phyloP scores from a whole-genome alignment of 1,140 invertebrate species.

The Archivesica marissinica region DNA sequence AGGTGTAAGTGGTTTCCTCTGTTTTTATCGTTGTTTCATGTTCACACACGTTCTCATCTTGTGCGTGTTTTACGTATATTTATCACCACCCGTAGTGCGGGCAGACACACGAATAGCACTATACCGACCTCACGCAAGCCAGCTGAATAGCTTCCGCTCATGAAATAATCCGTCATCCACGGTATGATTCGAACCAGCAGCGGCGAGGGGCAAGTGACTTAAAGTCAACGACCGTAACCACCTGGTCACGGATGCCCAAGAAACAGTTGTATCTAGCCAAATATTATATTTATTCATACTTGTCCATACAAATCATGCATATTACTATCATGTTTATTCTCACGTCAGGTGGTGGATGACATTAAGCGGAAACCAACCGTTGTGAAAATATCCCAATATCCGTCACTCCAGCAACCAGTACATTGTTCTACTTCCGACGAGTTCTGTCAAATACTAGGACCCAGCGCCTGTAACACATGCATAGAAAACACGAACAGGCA shows the following conservation, averaged over 20 bases:
- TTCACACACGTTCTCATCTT: too few relatives aligned
- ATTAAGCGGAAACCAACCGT: slow-evolving; percentile 51
- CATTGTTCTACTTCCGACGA: slow-evolving; percentile 43
- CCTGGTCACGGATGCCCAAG: background rate
- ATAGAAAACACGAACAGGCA: slow-evolving; percentile 70
- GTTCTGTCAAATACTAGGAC: slow-evolving; percentile 72
- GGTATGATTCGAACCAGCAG: too few relatives aligned
- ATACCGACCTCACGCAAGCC: too few relatives aligned
- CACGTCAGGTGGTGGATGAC: slow-evolving; percentile 6
- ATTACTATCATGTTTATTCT: background rate
- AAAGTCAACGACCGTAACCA: too few relatives aligned
- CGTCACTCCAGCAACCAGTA: slow-evolving; percentile 44
- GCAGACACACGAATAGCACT: too few relatives aligned
- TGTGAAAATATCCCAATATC: slow-evolving; percentile 45
- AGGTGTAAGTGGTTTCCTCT: too few relatives aligned
- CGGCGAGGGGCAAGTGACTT: too few relatives aligned
- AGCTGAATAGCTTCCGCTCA: too few relatives aligned
- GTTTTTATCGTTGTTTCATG: too few relatives aligned
- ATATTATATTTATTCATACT: background rate
- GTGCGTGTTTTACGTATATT: too few relatives aligned
- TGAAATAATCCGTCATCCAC: too few relatives aligned
- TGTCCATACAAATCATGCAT: background rate
- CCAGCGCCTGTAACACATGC: slow-evolving; percentile 67
- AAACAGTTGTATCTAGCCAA: background rate
- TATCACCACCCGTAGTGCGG: too few relatives aligned